Conservation (phyloP, 2,797 vertebrate species). For the Phoebastria nigripes region DNA sequence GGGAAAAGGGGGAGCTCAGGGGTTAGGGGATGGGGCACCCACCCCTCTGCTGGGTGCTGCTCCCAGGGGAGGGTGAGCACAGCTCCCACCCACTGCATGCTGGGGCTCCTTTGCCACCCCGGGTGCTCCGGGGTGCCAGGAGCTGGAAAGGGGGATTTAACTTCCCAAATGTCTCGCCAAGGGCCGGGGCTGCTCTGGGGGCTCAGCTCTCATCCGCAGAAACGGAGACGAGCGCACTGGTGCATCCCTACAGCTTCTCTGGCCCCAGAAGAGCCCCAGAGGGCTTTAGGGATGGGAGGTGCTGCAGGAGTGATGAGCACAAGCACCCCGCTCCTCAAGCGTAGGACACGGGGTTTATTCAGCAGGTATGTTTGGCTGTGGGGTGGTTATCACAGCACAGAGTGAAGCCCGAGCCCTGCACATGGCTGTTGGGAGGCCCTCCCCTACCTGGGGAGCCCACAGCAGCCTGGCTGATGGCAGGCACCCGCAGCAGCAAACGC, state of each 20-base stretch:
- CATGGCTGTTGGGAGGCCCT: neutral
- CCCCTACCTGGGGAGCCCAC: neutral
- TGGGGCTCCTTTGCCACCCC: neutral
- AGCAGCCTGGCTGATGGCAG: accelerated
- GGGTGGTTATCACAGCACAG: neutral
- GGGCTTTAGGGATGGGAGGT: neutral
- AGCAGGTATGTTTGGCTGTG: accelerated
- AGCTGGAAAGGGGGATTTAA: neutral
- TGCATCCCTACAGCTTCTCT: neutral
- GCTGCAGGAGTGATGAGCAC: neutral
- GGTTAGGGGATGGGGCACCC: neutral
- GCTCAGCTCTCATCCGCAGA: neutral
- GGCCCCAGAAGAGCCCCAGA: neutral
- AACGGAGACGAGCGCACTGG: accelerated
- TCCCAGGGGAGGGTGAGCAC: neutral
- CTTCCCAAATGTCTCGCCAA: accelerated
- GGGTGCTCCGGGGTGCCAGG: neutral
- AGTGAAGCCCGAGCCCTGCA: neutral
- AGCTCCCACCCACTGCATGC: accelerated
- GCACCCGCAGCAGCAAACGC: accelerated
- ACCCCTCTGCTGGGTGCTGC: neutral
- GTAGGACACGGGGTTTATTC: neutral
- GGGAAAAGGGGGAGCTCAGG: neutral
- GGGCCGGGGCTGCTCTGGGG: neutral
- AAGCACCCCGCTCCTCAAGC: neutral